Conservation (phyloP, 2,888 invertebrate species). For the Plemyria rubiginata region DNA sequence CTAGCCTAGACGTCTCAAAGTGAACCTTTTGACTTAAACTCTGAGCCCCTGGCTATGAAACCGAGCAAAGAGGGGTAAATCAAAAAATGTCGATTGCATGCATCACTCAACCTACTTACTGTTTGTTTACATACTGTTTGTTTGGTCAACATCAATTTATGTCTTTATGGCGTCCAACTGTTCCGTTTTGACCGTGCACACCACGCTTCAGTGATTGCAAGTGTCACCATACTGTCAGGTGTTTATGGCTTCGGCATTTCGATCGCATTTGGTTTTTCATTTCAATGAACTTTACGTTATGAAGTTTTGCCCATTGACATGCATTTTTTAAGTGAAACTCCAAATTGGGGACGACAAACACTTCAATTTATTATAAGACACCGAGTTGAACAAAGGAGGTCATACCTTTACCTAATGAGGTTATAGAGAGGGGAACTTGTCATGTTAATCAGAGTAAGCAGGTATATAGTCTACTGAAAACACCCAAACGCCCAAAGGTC, state of each 20-base stretch:
- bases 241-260: slow-evolving; percentile 21
- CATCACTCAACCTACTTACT: neutral
- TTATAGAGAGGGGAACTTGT: neutral
- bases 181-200: slow-evolving; percentile 2
- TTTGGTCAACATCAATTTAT: neutral
- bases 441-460: neutral
- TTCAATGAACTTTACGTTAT: neutral
- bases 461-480: neutral
- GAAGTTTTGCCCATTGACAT: neutral
- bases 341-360: neutral
- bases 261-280: slow-evolving; percentile 15
- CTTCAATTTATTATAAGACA: neutral
- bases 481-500: neutral
- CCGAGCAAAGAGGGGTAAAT: no score
- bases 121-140: neutral
- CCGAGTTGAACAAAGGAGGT: neutral
- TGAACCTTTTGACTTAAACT: no score
- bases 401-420: neutral
- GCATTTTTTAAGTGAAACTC: neutral
- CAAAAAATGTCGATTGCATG: neutral
- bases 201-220: neutral
- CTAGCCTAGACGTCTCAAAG: no score
- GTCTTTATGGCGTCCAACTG: slow-evolving; percentile 7
- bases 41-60: no score
- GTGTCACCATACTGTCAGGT: slow-evolving; percentile 23